Conservation (phyloP, 2,797 vertebrate genomes). For the Podarcis lilfordi region DNA sequence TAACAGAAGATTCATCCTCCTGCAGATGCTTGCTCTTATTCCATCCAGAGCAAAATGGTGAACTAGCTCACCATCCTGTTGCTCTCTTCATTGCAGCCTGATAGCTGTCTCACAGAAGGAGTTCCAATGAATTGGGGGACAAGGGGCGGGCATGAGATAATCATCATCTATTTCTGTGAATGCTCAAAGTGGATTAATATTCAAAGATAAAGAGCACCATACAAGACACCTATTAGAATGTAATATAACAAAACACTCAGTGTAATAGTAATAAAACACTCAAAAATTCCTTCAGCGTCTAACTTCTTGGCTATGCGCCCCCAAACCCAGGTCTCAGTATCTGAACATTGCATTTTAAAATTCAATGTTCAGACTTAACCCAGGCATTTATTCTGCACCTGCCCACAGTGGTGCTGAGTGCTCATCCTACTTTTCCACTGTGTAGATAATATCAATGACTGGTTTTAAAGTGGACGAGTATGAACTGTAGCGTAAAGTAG, state of each 20-base stretch:
- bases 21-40: background rate
- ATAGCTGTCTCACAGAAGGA: no score
- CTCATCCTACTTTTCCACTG: background rate
- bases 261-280: background rate
- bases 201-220: background rate
- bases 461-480: background rate
- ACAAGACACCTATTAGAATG: background rate
- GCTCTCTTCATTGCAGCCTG: background rate
- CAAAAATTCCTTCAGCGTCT: background rate
- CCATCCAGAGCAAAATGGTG: background rate
- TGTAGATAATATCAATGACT: background rate
- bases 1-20: background rate
- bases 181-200: background rate
- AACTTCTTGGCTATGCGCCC: background rate
- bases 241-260: no score
- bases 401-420: background rate
- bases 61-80: background rate
- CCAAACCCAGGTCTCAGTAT: background rate
- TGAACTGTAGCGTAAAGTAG: background rate
- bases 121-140: background rate
- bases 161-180: background rate
- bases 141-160: no score
- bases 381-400: background rate
- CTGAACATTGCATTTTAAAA: background rate
- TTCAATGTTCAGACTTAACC: background rate